Percentiles rank a stretch among this genome's conserved stretches.
Conservation (phyloP, 2,888 invertebrate genomes). For the Standfussiana lucernea region DNA sequence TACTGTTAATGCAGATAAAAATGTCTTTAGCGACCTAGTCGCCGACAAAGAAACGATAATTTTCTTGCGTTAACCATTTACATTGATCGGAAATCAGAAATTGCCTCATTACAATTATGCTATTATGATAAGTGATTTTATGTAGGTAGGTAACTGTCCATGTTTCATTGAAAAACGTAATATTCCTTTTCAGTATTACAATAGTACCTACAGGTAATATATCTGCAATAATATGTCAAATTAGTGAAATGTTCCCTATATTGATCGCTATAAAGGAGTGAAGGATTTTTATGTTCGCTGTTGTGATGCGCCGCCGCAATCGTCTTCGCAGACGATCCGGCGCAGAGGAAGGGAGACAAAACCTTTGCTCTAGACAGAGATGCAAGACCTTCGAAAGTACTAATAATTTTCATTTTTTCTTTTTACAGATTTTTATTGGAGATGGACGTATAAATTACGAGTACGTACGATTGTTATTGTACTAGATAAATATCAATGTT, state of each 20-base stretch:
- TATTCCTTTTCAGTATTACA: background rate
- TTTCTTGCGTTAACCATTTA: constrained; percentile 17
- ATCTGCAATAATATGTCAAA: constrained; percentile 26
- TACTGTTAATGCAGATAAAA: constrained; percentile 41
- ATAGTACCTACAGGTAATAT: background rate
- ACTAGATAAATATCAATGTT: background rate
- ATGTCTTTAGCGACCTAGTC: constrained; percentile 31
- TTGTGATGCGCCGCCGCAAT: constrained; percentile 53
- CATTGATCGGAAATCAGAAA: constrained; percentile 17
- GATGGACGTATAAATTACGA: constrained; percentile 47
- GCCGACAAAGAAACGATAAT: constrained; percentile 29
- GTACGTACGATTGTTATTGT: background rate
- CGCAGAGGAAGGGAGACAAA: constrained; percentile 78
- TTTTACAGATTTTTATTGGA: constrained; percentile 4
- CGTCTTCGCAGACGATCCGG: constrained; percentile 81
- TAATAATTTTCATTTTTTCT: background rate
- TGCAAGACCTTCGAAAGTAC: constrained; percentile 38
- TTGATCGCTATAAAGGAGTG: constrained; percentile 38
- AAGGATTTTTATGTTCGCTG: constrained; percentile 40
- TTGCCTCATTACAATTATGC: constrained; percentile 15
- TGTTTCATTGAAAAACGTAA: constrained; percentile 12
- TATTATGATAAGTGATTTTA: constrained; percentile 1
- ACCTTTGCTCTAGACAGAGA: constrained; percentile 66
- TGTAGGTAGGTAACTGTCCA: background rate
- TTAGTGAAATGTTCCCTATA: constrained; percentile 31